Evolutionary conservation across 2,113 vertebrate genomes (phyloP), one percentile per base, ranked within the genome.

Genomic region (Plotosus lineatus): DNA sequence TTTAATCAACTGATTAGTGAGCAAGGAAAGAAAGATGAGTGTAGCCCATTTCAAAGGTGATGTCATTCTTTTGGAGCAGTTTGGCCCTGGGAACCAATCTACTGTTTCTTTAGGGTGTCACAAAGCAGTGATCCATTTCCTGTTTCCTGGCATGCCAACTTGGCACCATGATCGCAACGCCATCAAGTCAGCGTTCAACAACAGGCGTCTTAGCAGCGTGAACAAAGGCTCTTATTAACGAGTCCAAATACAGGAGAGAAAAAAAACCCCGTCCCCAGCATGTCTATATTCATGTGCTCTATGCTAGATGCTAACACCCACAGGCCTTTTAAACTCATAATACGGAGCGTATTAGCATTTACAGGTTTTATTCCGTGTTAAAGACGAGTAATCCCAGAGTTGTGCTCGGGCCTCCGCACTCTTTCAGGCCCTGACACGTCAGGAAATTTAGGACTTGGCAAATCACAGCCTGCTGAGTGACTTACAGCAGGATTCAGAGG

Each of bases 361-460:
- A n/a, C 40, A 40, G 51, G 23, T 15, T 61, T 61, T 58, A 82
- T 88, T 84, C 80, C 55, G 65, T 78, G 68, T 76, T 82, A 84
- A 86, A 71, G 46, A 65, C 78, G 78, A 84, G 48, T 87, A 72
- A 73, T 80, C 74, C 53, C 66, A 71, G 76, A 77, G 80, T 84
- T 84, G 86, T 73, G 84, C 76, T 73, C 14, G 83, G 83, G 51
- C 84, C 65, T 84, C 50, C 53, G 33, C 23, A 44, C 84, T 83
- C 55, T 81, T 84, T 83, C 86, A 86, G 83, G 88, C 74, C 85
- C 84, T 36, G 44, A 88, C 90, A 89, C 81, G 90, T 85, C 86
- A 77, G 83, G 86, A 15, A 63, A 83, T 90, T 83, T 90, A 88
- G 86, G 85, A 85, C 89, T 91, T 92, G 91, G 92, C 90, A 53